Percentiles rank a stretch among this genome's conserved stretches.
phyloP scores from a whole-genome alignment of 2,888 invertebrate species.

The Epirrhoe alternata region DNA sequence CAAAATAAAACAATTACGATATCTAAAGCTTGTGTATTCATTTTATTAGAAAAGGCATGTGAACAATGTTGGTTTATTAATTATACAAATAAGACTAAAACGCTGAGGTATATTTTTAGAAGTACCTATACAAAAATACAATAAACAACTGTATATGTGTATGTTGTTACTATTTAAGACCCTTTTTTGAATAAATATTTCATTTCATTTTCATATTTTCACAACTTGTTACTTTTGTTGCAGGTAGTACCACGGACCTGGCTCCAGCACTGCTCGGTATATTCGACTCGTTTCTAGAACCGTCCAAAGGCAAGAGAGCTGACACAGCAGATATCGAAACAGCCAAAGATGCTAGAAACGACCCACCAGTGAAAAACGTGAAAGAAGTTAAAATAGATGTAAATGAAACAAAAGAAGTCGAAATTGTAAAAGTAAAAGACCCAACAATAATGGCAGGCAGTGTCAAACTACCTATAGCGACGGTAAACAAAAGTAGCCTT shows the following conservation, averaged over 20 bases:
- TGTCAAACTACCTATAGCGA: conserved; percentile 74
- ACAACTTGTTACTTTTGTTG: conserved; percentile 66
- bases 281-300: conserved; percentile 91
- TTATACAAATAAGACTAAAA: too few relatives aligned
- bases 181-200: too few relatives aligned
- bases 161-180: too few relatives aligned
- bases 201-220: conserved; percentile 1
- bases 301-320: conserved; percentile 67
- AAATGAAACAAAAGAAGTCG: conserved; percentile 32
- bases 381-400: conserved; percentile 24
- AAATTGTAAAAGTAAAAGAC: conserved; percentile 56
- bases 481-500: conserved; percentile 75
- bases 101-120: too few relatives aligned
- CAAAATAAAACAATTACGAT: too few relatives aligned
- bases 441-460: conserved; percentile 71
- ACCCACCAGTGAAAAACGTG: conserved; percentile 64
- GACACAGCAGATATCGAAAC: conserved; percentile 67
- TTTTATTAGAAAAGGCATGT: too few relatives aligned
- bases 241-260: conserved; percentile 95
- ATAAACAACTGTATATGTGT: too few relatives aligned
- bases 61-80: too few relatives aligned
- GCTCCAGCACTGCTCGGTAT: conserved; percentile 94
- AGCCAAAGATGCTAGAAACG: conserved; percentile 81
- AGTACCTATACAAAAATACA: too few relatives aligned
- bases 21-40: too few relatives aligned